Percentiles rank a stretch among this genome's conserved stretches.
phyloP scores from a whole-genome alignment of 2,113 vertebrate species.

The Corythaixoides concolor region DNA sequence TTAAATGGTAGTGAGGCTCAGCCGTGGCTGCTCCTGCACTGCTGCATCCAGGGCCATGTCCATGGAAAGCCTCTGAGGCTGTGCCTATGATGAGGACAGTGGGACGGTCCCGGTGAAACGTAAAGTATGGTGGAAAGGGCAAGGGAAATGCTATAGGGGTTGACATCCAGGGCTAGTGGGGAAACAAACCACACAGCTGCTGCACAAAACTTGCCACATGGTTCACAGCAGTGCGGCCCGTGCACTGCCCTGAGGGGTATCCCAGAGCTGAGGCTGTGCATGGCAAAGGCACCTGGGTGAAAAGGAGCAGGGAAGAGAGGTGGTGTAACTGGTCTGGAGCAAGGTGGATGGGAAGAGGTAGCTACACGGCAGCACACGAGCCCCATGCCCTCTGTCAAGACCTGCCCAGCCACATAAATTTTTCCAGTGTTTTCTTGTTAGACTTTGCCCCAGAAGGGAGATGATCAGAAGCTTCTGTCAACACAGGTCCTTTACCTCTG shows the following conservation, averaged over 20 bases:
- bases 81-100: background rate
- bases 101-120: background rate
- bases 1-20: background rate
- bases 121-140: background rate
- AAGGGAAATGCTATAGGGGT: background rate
- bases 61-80: background rate
- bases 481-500: background rate
- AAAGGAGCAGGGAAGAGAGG: background rate
- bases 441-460: background rate
- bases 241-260: accelerated
- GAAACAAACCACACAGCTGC: background rate
- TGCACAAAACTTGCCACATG: background rate
- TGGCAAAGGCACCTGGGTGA: background rate
- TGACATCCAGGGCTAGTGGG: background rate
- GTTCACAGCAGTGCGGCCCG: background rate
- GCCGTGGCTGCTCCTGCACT: background rate
- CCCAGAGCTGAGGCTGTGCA: background rate
- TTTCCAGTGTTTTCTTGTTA: background rate
- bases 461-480: background rate
- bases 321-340: background rate
- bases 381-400: background rate
- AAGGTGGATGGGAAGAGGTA: background rate
- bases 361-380: accelerated
- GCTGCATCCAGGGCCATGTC: background rate
- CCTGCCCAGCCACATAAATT: background rate